These are phyloP conservation scores for Sciurus niger DNA, from an alignment of 2,113 vertebrate genomes.

Conservation along the genomic window DNA sequence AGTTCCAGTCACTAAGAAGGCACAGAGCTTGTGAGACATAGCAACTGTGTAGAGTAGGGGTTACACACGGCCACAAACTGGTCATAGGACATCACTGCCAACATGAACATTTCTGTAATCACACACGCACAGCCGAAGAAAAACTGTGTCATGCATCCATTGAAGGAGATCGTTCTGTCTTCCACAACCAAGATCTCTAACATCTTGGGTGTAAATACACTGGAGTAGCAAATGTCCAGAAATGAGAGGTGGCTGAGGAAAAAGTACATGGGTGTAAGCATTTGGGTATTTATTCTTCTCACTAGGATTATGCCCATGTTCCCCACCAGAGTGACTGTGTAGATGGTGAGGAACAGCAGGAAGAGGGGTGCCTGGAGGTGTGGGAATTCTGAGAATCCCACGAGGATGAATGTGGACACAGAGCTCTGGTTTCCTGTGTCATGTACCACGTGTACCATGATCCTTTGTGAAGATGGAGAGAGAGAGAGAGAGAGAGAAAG, in stretches of 20 bases:
- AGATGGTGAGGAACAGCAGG: too few species aligned
- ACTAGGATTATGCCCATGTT: too few species aligned
- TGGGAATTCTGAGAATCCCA: too few species aligned
- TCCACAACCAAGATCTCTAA: neutral
- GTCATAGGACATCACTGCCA: constrained; percentile 1
- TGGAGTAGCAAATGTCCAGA: too few species aligned
- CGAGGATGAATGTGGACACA: too few species aligned
- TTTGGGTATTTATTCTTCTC: too few species aligned
- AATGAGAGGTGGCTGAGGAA: too few species aligned
- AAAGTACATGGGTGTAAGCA: too few species aligned
- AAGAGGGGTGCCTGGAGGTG: too few species aligned
- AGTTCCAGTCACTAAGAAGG: neutral
- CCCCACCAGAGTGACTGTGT: too few species aligned
- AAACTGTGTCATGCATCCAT: neutral
- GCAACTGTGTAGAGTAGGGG: neutral
- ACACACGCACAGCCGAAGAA: neutral
- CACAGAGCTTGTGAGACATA: neutral
- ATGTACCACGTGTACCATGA: neutral
- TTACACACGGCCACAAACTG: neutral
- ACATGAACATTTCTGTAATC: neutral
- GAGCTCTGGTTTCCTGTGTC: constrained; percentile 47
- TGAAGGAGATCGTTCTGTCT: neutral
- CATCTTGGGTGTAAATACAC: neutral
- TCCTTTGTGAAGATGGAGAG: too few species aligned
- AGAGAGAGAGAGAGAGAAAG: too few species aligned